Base-by-base conservation (phyloP, 2,797 vertebrate species). In the Chelon labrosus region DNA sequence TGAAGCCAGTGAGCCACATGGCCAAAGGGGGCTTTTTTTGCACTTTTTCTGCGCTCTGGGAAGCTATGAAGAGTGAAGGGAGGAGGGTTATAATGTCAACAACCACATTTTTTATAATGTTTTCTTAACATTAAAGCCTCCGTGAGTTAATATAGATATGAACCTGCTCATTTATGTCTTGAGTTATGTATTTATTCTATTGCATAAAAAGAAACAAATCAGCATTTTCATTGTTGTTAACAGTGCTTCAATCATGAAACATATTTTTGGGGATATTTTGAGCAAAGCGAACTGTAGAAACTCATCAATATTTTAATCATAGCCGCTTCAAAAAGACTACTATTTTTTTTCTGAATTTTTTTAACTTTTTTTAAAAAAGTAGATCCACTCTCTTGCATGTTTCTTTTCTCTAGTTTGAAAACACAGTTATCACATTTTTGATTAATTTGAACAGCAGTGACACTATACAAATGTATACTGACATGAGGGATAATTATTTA, bases 1-100 rank as follows among this genome's bases (percentile, higher is more conserved):
- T 95, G 95, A 95, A 94, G 91, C 89, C 72, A 49, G 79, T 27
- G 65, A 56, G 81, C 58, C 84, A 79, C 77, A 80, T 73, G 70
- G 79, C 70, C 65, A 67, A 64, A 65, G 57, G 75, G 72, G 84
- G 77, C 61, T 86, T 89, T 35, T 27, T 27, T 27, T 27, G 77
- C 63, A 73, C 59, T 62, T 56, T 41, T 74, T 57, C 66, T 66
- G 51, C 59, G 57, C 50, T 63, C 39, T 19, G 60, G 64, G n/a
- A 63, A 65, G n/a, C 59, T 38, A 64, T 38, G 8, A 51, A 52
- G 58, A 79, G 19, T 47, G 12, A 63, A 47, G 51, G 63, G 52
- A 44, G 51, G 55, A 70, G 38, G 44, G 19, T 22, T 22, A 9
- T 42, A 13, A 54, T 62, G 53, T 62, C 61, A 61, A 44, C 11